Conservation (phyloP, 2,113 vertebrate species). For the Callopanchax toddi region DNA sequence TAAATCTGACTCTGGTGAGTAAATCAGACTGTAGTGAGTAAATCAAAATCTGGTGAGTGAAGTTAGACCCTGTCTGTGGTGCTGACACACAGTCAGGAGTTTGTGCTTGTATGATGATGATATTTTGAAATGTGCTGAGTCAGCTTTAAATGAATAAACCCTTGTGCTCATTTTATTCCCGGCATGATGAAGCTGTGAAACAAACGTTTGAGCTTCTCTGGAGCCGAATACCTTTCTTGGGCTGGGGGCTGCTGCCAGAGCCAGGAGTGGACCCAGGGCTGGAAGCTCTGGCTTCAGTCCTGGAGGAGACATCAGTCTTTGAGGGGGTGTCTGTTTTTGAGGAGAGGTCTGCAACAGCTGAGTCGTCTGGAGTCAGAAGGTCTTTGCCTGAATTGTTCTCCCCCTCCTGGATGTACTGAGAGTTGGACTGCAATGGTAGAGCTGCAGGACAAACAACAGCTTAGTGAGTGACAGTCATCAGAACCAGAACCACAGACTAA, state of each 20-base stretch:
- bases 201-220: too few relatives aligned
- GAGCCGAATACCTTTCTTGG: constrained; percentile 63
- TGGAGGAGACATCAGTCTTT: constrained; percentile 63
- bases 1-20: too few relatives aligned
- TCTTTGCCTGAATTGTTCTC: constrained; percentile 61
- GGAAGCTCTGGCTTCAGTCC: constrained; percentile 49
- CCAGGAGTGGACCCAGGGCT: constrained; percentile 65
- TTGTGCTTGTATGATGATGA: too few relatives aligned
- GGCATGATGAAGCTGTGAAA: too few relatives aligned
- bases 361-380: constrained; percentile 72
- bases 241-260: constrained; percentile 58
- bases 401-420: constrained; percentile 65
- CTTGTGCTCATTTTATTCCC: too few relatives aligned
- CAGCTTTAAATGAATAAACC: too few relatives aligned
- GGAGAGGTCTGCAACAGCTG: constrained; percentile 75
- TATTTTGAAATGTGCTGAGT: too few relatives aligned
- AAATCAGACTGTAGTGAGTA: too few relatives aligned
- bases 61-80: too few relatives aligned
- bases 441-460: constrained; percentile 48
- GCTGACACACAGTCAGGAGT: too few relatives aligned
- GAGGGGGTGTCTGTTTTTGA: constrained; percentile 71
- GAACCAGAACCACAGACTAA: neutral
- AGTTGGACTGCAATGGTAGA: constrained; percentile 61
- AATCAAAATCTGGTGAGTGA: too few relatives aligned
- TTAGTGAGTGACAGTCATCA: neutral